Percentiles rank a stretch among this genome's conserved stretches.
phyloP scores from a whole-genome alignment of 2,888 invertebrate genomes.

The Perizoma affinitatum region DNA sequence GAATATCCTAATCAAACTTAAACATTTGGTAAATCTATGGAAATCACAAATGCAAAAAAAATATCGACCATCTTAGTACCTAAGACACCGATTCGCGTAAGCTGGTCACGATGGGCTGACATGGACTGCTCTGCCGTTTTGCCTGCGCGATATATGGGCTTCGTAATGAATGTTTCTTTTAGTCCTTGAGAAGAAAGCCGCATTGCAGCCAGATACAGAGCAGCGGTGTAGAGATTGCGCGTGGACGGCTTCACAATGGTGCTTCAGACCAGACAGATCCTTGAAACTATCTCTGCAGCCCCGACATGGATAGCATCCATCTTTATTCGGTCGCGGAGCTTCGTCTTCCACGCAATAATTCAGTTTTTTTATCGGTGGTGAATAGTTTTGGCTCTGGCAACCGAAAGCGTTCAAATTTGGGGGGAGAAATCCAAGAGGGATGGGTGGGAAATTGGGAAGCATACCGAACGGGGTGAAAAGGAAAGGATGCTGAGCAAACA shows the following conservation, averaged over 20 bases:
- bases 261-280: conserved; percentile 86
- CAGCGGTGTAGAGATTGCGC: conserved; percentile 88
- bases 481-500: conserved; percentile 76
- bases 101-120: conserved; percentile 66
- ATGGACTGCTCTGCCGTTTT: conserved; percentile 63
- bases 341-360: conserved; percentile 88
- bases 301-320: conserved; percentile 88
- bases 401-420: conserved; percentile 72
- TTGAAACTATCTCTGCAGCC: conserved; percentile 87
- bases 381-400: conserved; percentile 68
- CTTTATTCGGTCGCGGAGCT: conserved; percentile 86
- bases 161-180: conserved; percentile 91
- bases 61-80: conserved; percentile 38
- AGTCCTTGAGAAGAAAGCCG: conserved; percentile 91
- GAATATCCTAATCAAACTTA: conserved; percentile 42
- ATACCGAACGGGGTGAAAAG: conserved; percentile 78
- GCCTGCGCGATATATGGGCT: conserved; percentile 81
- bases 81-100: conserved; percentile 36
- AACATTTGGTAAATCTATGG: conserved; percentile 69
- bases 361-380: conserved; percentile 70
- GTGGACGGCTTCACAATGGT: conserved; percentile 89
- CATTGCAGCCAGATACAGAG: conserved; percentile 90
- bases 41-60: conserved; percentile 77
- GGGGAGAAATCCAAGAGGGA: conserved; percentile 75
- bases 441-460: conserved; percentile 76